Evolutionary conservation across 2,113 vertebrate species (phyloP).

Genomic region (Nematolebias whitei): DNA sequence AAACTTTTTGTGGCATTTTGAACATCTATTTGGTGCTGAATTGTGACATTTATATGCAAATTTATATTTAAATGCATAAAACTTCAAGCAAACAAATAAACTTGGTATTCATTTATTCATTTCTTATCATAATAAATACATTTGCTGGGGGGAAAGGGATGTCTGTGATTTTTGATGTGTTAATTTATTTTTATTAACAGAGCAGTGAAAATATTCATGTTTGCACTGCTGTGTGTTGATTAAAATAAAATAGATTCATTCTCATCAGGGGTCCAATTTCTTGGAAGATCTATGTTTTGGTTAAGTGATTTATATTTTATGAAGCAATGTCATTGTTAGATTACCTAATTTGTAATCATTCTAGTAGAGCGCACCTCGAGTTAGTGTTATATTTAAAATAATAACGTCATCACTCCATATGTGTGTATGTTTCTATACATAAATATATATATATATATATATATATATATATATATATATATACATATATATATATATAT

Average conservation of each 20-base stretch:
- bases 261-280: neutral
- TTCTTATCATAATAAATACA: neutral
- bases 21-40: neutral
- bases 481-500: too few species aligned
- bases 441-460: too few species aligned
- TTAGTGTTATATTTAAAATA: too few species aligned
- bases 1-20: neutral
- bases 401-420: too few species aligned
- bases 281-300: neutral
- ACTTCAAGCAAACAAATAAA: slow-evolving; percentile 1
- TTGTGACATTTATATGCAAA: neutral
- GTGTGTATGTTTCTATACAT: too few species aligned
- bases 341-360: too few species aligned
- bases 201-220: neutral
- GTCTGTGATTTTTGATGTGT: neutral
- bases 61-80: neutral
- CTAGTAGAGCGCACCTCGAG: too few species aligned
- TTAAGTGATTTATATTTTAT: slow-evolving; percentile 20
- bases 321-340: too few species aligned
- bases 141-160: neutral
- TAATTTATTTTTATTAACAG: slow-evolving; percentile 3
- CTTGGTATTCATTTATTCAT: neutral
- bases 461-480: too few species aligned
- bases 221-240: neutral
- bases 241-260: neutral